phyloP scores from a whole-genome alignment of 2,113 vertebrate genomes.

The Pleuronectes platessa region DNA sequence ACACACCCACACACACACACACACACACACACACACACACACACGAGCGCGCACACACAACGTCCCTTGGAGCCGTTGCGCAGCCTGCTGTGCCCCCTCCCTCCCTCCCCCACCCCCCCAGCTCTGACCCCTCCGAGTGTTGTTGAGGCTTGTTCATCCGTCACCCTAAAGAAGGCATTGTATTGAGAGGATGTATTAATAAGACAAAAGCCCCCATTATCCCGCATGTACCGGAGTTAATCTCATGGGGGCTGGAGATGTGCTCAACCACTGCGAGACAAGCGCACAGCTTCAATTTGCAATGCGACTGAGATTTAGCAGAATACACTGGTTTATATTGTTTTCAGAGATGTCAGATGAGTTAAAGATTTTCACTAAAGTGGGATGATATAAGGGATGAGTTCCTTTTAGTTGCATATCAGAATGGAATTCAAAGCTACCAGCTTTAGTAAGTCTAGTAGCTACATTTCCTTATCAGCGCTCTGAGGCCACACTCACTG shows the following conservation, averaged over 20 bases:
- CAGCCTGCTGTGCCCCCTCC: conserved; percentile 54
- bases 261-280: background rate
- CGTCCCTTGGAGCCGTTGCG: conserved; percentile 60
- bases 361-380: background rate
- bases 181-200: conserved; percentile 81
- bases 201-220: conserved; percentile 83
- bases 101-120: background rate
- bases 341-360: conserved; percentile 5
- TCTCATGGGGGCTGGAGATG: conserved; percentile 54
- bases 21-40: background rate
- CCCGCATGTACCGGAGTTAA: conserved; percentile 65
- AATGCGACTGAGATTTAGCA: background rate
- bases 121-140: conserved; percentile 59
- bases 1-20: no score
- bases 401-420: background rate
- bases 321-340: background rate
- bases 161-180: conserved; percentile 80
- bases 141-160: conserved; percentile 81
- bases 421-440: background rate
- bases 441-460: background rate
- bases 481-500: background rate
- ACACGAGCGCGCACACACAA: background rate
- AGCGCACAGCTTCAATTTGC: conserved; percentile 29
- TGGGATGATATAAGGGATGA: background rate
- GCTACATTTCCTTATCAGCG: background rate